Conservation (phyloP, 2,113 vertebrate genomes). For the Dascyllus trimaculatus region DNA sequence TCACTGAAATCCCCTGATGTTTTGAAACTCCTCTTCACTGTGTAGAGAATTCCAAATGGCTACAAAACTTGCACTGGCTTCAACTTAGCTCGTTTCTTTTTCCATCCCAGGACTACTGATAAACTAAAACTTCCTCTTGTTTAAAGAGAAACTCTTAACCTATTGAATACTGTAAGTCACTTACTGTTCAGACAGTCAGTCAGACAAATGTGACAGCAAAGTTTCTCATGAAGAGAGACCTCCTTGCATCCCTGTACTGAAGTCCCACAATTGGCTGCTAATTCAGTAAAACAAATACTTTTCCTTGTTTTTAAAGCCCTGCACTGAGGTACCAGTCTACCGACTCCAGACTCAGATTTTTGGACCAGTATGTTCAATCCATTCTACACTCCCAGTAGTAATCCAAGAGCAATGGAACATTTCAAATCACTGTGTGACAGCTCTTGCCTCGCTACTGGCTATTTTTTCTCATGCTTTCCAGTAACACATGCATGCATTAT, state of each 20-base stretch:
- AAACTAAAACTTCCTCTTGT: constrained; percentile 12
- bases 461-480: too few relatives aligned
- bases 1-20: neutral
- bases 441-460: too few relatives aligned
- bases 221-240: neutral
- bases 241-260: neutral
- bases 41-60: neutral
- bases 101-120: neutral
- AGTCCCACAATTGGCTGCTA: neutral
- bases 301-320: neutral
- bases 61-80: neutral
- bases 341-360: neutral
- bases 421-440: too few relatives aligned
- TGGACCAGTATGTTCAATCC: neutral
- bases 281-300: neutral
- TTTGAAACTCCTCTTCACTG: neutral
- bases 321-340: neutral
- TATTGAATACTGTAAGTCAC: constrained; percentile 31
- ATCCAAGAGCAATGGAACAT: too few relatives aligned
- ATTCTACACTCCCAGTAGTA: neutral
- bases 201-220: constrained; percentile 10
- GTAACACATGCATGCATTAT: too few relatives aligned
- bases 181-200: constrained; percentile 15
- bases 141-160: neutral
- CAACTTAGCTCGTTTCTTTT: neutral